These are phyloP conservation scores for Brachyrhaphis roseni DNA, from an alignment of 2,797 vertebrate genomes.

Conservation along the genomic window DNA sequence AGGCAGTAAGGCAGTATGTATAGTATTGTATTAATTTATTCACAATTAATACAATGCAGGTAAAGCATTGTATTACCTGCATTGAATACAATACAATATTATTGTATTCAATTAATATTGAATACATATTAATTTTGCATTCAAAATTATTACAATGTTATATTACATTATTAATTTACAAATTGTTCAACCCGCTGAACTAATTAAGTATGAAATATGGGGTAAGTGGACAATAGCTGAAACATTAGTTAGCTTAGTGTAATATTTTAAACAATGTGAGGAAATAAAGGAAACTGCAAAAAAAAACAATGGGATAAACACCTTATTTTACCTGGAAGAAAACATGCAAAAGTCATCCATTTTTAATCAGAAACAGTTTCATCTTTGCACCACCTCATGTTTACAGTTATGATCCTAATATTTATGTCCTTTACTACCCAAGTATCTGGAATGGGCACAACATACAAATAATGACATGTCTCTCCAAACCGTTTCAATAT, in stretches of 20 bases:
- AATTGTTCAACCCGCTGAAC: background rate
- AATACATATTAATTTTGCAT: too few relatives aligned
- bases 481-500: background rate
- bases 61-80: too few relatives aligned
- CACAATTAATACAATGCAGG: background rate
- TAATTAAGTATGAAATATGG: background rate
- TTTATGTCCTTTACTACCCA: background rate
- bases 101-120: too few relatives aligned
- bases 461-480: background rate
- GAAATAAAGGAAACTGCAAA: background rate
- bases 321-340: background rate
- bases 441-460: background rate
- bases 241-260: background rate
- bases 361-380: background rate
- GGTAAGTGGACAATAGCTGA: background rate
- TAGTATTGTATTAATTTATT: too few relatives aligned
- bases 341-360: background rate
- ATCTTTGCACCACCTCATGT: background rate
- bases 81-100: too few relatives aligned
- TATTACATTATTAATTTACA: background rate
- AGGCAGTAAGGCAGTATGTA: too few relatives aligned
- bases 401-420: background rate
- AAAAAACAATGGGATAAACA: slow-evolving; percentile 5
- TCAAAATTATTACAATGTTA: background rate
- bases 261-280: background rate